Evolutionary conservation across 2,888 invertebrate species (phyloP).

Genomic region (Leuctra nigra): DNA sequence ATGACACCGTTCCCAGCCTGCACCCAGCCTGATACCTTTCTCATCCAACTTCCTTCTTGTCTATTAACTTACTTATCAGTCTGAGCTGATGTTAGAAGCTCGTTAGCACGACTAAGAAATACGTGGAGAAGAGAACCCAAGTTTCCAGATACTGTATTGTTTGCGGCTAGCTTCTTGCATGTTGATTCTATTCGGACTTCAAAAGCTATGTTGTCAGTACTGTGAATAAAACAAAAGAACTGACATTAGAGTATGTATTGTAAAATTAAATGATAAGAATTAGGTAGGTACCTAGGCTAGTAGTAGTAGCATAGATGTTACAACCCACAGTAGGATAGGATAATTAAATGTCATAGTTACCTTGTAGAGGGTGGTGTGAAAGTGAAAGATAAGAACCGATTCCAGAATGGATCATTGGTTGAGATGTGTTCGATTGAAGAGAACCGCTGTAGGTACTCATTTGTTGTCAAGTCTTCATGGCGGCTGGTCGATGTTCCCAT

Average conservation of each 20-base stretch:
- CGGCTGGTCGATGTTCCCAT: slow-evolving; percentile 82
- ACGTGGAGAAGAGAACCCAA: slow-evolving; percentile 80
- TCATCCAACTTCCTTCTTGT: no score
- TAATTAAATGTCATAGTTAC: slow-evolving; percentile 42
- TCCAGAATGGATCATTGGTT: slow-evolving; percentile 90
- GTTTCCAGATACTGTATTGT: slow-evolving; percentile 86
- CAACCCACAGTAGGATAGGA: slow-evolving; percentile 11
- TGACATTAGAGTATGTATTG: no score
- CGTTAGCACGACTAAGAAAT: slow-evolving; percentile 73
- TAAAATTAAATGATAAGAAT: no score
- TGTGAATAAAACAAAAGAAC: slow-evolving; percentile 45
- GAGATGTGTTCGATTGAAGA: slow-evolving; percentile 73
- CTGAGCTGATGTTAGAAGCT: slow-evolving; percentile 76
- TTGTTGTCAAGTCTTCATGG: slow-evolving; percentile 66
- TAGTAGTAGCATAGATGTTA: no score
- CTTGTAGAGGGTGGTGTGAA: slow-evolving; percentile 71
- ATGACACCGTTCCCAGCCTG: no score
- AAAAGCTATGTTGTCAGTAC: slow-evolving; percentile 71
- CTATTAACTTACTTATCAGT: slow-evolving; percentile 83
- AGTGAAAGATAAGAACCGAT: slow-evolving; percentile 84
- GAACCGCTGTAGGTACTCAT: slow-evolving; percentile 72
- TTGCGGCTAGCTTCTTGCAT: slow-evolving; percentile 68
- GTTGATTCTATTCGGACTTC: slow-evolving; percentile 72
- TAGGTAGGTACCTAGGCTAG: no score
- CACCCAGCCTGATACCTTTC: no score